Evolutionary conservation across 2,797 vertebrate genomes (phyloP), one percentile per base, ranked within the genome.

Genomic region (Pyrocephalus nanus): DNA sequence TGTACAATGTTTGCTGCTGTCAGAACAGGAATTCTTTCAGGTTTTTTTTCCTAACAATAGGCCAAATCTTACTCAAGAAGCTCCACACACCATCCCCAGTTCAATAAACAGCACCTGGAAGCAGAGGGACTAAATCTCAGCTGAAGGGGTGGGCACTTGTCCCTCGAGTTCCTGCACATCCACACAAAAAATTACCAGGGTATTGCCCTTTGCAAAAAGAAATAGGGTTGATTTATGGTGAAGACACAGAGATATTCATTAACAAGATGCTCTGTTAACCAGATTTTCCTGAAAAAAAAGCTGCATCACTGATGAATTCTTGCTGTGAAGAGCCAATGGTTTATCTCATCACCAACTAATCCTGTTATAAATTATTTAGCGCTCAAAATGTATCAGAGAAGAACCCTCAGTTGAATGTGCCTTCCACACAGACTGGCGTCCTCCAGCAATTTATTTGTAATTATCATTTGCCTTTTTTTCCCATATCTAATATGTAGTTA

Each of bases 261-360:
- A 67, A 55, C 57, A 92, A 62, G 60, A 69, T 85, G 78, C 55
- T 92, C 71, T 55, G 25, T 23, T 61, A 95, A 93, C 69, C 75
- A 93, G 34, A 89, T 60, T 55, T 92, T 30, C 36, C 61, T 32
- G 51, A 22, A 80, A 90, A 94, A 86, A 84, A 88, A 84, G 45
- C 92, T 92, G 70, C 81, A 65, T 13, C 75, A 43, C 66, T 77
- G 78, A 83, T 38, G 54, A 75, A 86, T 92, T 69, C 93, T 58
- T 82, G 67, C 76, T 84, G 47, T 19, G 74, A 90, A 74, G 66
- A 90, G 86, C 60, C 88, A 86, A 18, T 66, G 32, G 82, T 93
- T 96, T 94, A 51, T 81, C 93, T 96, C 91, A 87, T 69, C 82
- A 81, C 73, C 32, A 38, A 13, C 60, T 92, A 96, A 95, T 86